Base-by-base conservation (phyloP, 2,888 invertebrate genomes). In the Fissipunctia ypsillon region DNA sequence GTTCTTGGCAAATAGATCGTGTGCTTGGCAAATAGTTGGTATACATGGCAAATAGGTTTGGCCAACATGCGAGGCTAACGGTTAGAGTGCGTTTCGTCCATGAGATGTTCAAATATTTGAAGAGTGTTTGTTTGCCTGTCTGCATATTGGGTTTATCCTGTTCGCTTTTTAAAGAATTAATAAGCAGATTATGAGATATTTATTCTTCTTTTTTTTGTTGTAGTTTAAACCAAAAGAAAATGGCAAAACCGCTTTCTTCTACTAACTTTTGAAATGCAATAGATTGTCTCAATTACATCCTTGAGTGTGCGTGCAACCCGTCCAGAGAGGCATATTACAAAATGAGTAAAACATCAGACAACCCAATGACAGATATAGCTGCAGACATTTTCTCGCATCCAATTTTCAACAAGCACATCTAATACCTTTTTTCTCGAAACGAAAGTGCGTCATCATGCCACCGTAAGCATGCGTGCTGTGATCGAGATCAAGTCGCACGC, bases 381-480 rank as follows among this genome's bases (percentile, higher is more conserved):
- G 59, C 38, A 3, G 12, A 65, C 28, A n/a, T 70, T 71, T 78
- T n/a, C 54, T 25, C 14, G 14, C 3, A 69, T 10, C 54, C 80
- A 72, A 84, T 81, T 80, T 80, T 74, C 60, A 69, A 81, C 80
- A 84, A 59, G 57, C 69, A 73, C 63, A 59, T 68, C 50, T 28
- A 50, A 64, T 84, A 68, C 41, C 31, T 63, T 74, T 70, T 70
- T 84, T 78, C 69, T 76, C 59, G 66, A 84, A 81, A 83, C 76
- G 87, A 89, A 89, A 89, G 89, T 87, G 85, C 84, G 82, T 81
- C 81, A 87, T 87, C 75, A 85, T 84, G 83, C 80, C 80, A 75
- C 72, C 65, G 73, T 78, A 72, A 73, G 80, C 82, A 80, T 80
- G 85, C 86, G 85, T 84, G 85, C 69, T 83, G 75, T 48, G 66